Conservation (phyloP, 2,797 vertebrate species). For the Rhynchotus rufescens region DNA sequence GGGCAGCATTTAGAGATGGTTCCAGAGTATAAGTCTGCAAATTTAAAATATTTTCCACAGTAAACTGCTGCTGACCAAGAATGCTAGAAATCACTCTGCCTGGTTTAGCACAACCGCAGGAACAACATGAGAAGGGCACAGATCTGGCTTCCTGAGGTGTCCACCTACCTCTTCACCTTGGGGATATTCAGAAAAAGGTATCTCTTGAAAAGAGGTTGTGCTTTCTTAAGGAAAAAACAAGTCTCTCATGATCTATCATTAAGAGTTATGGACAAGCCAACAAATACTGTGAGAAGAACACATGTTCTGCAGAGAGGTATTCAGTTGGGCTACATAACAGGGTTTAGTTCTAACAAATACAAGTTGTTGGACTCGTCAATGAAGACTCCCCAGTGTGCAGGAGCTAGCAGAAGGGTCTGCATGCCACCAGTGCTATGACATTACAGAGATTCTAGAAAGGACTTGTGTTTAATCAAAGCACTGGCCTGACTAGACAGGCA, state of each 20-base stretch:
- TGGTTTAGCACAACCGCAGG: constrained; percentile 59
- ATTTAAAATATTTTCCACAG: background rate
- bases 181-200: background rate
- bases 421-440: background rate
- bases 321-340: background rate
- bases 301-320: background rate
- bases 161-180: background rate
- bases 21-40: constrained; percentile 43
- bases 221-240: constrained; percentile 29
- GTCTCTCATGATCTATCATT: background rate
- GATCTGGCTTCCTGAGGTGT: constrained; percentile 58
- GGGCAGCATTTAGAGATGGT: constrained; percentile 76
- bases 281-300: background rate
- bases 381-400: background rate
- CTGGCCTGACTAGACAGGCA: background rate
- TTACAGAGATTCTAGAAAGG: background rate
- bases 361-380: background rate
- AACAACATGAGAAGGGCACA: constrained; percentile 34
- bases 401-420: background rate
- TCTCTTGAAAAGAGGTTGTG: constrained; percentile 20
- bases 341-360: background rate
- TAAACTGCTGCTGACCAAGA: constrained; percentile 6
- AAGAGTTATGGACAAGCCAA: background rate
- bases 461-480: background rate
- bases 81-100: background rate